Evolutionary conservation across 1,140 invertebrate species (phyloP), one percentile per base, ranked within the genome.

Genomic region (Saccostrea cuccullata): DNA sequence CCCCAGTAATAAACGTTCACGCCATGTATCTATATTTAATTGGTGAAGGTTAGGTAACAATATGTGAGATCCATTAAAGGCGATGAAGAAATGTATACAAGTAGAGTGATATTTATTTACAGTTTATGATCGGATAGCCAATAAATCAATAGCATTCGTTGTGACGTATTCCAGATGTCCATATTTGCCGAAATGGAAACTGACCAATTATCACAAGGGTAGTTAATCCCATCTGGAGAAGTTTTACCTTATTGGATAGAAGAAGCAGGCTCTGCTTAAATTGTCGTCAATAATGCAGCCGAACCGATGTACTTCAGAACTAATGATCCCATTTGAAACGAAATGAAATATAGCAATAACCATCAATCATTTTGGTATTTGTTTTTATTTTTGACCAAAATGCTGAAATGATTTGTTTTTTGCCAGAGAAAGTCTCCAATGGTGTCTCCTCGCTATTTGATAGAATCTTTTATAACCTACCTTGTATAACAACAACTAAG

Each of bases 221-320:
- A 11, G 70, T 77, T 77, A 77, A 73, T 73, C 67, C 67, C 26
- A 73, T 73, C 23, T 36, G 12, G 26, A 30, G 6, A 73, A 0
- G 26, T 77, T 77, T n/a, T 77, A 73, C 15, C 26, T 77, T 36
- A 77, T 77, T 77, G 70, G 70, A 77, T 77, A 77, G 26, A 64
- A 17, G 47, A 47, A 0, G 2, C 47, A 47, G 6, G 47, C 9
- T 47, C 47, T 47, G 58, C n/a, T 20, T 20, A 64, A 6, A 1
- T 64, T 20, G 5, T 64, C 15, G 17, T 64, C 58, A 64, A 5
- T 64, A 64, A 64, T 6, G n/a, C 58, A 20, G 15, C 17, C 15
- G 15, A 20, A n/a, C n/a, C 15, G n/a, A 20, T 64, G 58, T 64
- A 64, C 17, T 64, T 64, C 58, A 20, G 17, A 64, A 20, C 20